Evolutionary conservation across 2,888 invertebrate species (phyloP).

Genomic region (Caenorhabditis parvicauda): DNA sequence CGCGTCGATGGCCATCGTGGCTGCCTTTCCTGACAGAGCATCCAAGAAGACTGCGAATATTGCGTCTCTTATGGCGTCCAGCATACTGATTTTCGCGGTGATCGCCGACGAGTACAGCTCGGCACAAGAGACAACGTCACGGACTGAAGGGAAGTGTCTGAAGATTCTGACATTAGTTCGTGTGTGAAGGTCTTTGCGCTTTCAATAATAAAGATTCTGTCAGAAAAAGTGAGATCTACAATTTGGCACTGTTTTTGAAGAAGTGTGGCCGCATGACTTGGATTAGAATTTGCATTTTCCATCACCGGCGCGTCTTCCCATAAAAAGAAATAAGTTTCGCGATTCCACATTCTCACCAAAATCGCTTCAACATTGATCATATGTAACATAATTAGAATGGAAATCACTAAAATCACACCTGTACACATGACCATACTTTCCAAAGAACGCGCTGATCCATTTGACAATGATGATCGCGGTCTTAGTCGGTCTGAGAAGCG

Average conservation of each 20-base stretch:
- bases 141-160: slow-evolving; percentile 48
- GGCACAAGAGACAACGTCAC: slow-evolving; percentile 74
- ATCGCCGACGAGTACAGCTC: slow-evolving; percentile 36
- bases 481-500: slow-evolving; percentile 10
- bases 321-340: no score
- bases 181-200: no score
- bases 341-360: no score
- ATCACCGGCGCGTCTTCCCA: no score
- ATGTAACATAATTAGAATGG: no score
- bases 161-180: no score
- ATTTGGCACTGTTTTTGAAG: no score
- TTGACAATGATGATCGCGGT: slow-evolving; percentile 32
- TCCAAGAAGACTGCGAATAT: slow-evolving; percentile 79
- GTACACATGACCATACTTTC: slow-evolving; percentile 40
- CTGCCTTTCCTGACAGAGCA: slow-evolving; percentile 84
- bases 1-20: slow-evolving; percentile 74
- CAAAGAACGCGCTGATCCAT: slow-evolving; percentile 42
- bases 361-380: no score
- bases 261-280: no score
- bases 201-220: background rate
- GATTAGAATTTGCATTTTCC: no score
- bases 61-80: slow-evolving; percentile 45
- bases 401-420: slow-evolving; percentile 21
- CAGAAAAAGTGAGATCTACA: background rate
- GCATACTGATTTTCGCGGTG: slow-evolving; percentile 41